Evolutionary conservation across 2,888 invertebrate genomes (phyloP), one percentile per base, ranked within the genome.

Genomic region (Pollenia labialis): DNA sequence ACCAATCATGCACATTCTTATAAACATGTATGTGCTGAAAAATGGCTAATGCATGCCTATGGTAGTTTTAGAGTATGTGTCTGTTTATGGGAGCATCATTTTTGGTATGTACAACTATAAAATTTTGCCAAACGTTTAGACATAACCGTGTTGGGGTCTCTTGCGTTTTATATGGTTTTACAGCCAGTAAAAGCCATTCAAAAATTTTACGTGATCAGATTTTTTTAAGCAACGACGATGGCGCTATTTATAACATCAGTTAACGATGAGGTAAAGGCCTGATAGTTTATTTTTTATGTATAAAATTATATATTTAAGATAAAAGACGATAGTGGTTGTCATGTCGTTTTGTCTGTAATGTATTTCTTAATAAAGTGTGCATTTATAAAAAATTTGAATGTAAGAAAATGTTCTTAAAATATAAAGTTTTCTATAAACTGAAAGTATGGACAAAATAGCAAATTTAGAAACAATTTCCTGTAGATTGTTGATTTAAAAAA

Each of bases 161-260:
- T 84, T 79, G 58, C 72, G 68, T 79, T 84, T 79, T 74, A 72
- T 84, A 72, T 68, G 76, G 48, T 77, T 77, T 64, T 81, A 44
- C 82, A 81, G 72, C 81, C 81, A 91, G 89, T 90, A 91, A 91
- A 91, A 91, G 91, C 91, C 91, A 91, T 92, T 91, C 90, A 90
- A 90, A 80, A 88, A 91, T 56, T 90, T 89, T 91, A 91, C 91
- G 91, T 91, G 92, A 92, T 89, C 90, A 90, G 92, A 91, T 92
- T 92, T 91, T 88, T 87, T 75, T 82, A 62, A 84, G 42, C 72
- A 44, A 80, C 18, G 9, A 72, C 32, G 62, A 72, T 64, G 72
- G 50, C 72, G 75, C 79, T 64, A 81, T 76, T 81, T 75, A 62
- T 75, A 71, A 64, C 74, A 50, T 72, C 52, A 56, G 74, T 69